Evolutionary conservation across 23 tunicate genomes (phyloP), one percentile per base, ranked within the genome.

Genomic region (Botrylloides violaceus): DNA sequence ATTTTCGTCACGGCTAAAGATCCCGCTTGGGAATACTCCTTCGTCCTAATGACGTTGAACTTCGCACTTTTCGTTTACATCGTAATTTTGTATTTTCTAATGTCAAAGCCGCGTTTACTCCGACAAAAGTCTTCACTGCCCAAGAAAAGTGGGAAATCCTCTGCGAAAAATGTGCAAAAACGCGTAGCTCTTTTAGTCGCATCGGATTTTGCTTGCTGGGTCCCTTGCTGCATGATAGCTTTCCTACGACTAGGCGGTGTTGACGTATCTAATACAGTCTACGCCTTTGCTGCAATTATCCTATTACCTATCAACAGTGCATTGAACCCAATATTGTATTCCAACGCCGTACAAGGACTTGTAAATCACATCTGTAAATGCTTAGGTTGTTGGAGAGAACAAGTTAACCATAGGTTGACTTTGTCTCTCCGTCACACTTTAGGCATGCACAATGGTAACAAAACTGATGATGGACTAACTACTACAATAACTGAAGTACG

Each of bases 201-300:
- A 5, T 37, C 83, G 4, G 83, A 79, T 39, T 79, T 75, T 60
- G 83, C 83, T n/a, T 79, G 83, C 58, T 79, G 83, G 83, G 49
- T 79, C 15, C 83, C 83, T 9, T 59, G 58, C 9, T 79, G 83
- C 39, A 70, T 70, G 36, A 79, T 80, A 6, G 85, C 47, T 18
- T 72, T 80, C 72, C 34, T 73, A 3, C 60, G 85, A 15, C 65
- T 73, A 6, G 43, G 50, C 61, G 85, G 79, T 7, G 64, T 72
- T n/a, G 0, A 29, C 21, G 78, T 80, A 7, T 72, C 73, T 0
- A 50, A 73, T 64, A 38, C 32, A 22, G 85, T 80, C 0, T 80
- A 80, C 29, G 79, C 73, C 2, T 49, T 80, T 64, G 58, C 85
- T 5, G 79, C 85, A 24, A 72, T 80, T 26, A 49, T 80, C 23